Base-by-base conservation (phyloP, 2,888 invertebrate species). In the Aradus depressus region DNA sequence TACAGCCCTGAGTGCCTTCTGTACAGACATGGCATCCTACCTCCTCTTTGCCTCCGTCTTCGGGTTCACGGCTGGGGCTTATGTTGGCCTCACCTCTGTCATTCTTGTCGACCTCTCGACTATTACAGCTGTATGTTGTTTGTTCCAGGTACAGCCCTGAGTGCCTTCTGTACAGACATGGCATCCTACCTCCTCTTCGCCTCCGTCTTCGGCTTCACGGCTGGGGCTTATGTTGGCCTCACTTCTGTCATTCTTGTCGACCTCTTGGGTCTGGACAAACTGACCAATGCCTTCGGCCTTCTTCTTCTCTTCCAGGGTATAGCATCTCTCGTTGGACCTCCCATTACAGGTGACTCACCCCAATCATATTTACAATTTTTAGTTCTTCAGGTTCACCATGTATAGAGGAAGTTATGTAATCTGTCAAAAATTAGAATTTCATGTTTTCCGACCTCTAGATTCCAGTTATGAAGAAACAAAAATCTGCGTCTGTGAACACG, bases 231-330 rank as follows among this genome's bases (percentile, higher is more conserved):
- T 67, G 93, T 95, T 42, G 92, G 93, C n/a, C 74, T 96, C 45
- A 95, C 95, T 3, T 93, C 93, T 19, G 93, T 95, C 48, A 89
- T 95, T 58, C 75, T 95, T 53, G 95, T 95, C 22, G 95, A 96
- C 69, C 75, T 96, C 35, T 72, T 96, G 47, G 93, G 93, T n/a
- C 71, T 95, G 59, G 91, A 92, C 59, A 84, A 79, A 64, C 73
- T 96, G 50, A 95, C 93, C n/a, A 93, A 92, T 68, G 91, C 93
- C 21, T 96, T 96, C 69, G 95, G 95, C 5, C 72, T 96, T 32
- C 73, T 95, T 45, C 70, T 96, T 57, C 75, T 96, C 44, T 93
- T 93, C 71, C 93, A 95, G 75, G 95, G 95, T 47, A 77, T 91
- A 49, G 93, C 93, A 3, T 91, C 92, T 1, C 76, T 93, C 5